These are phyloP conservation scores for Perizoma affinitatum DNA, from an alignment of 2,888 invertebrate species.

Conservation along the genomic window DNA sequence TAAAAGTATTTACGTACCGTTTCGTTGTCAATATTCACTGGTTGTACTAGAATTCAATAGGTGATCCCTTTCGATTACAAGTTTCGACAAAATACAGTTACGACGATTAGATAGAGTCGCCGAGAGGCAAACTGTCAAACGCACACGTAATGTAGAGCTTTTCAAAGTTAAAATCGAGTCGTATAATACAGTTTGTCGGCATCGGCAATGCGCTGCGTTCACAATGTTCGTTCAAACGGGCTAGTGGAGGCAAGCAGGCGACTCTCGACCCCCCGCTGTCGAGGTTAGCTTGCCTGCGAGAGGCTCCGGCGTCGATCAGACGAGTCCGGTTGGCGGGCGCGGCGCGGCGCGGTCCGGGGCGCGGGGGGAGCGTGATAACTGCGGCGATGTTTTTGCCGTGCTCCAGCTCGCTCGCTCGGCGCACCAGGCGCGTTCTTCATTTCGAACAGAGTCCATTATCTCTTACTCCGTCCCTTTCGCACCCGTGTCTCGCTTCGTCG, in stretches of 20 bases:
- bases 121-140: constrained; percentile 62
- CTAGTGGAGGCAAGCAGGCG: constrained; percentile 55
- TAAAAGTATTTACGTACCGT: constrained; percentile 66
- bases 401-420: constrained; percentile 78
- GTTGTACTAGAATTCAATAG: constrained; percentile 62
- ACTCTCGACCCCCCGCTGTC: constrained; percentile 79
- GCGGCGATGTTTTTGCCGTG: constrained; percentile 81
- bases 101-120: constrained; percentile 59
- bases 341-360: constrained; percentile 48
- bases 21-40: constrained; percentile 57
- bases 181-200: constrained; percentile 54
- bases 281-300: constrained; percentile 78
- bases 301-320: constrained; percentile 76
- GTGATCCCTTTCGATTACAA: constrained; percentile 59
- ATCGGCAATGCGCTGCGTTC: constrained; percentile 60
- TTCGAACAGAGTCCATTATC: constrained; percentile 82
- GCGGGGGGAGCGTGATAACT: constrained; percentile 71
- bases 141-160: constrained; percentile 66
- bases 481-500: constrained; percentile 70
- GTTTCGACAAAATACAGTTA: constrained; percentile 57
- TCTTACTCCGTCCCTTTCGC: constrained; percentile 72
- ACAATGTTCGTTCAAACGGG: constrained; percentile 59
- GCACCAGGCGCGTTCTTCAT: constrained; percentile 80
- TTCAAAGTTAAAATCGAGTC: constrained; percentile 67
- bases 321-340: constrained; percentile 66